phyloP scores from a whole-genome alignment of 2,113 vertebrate genomes.

The Pseudonaja textilis region DNA sequence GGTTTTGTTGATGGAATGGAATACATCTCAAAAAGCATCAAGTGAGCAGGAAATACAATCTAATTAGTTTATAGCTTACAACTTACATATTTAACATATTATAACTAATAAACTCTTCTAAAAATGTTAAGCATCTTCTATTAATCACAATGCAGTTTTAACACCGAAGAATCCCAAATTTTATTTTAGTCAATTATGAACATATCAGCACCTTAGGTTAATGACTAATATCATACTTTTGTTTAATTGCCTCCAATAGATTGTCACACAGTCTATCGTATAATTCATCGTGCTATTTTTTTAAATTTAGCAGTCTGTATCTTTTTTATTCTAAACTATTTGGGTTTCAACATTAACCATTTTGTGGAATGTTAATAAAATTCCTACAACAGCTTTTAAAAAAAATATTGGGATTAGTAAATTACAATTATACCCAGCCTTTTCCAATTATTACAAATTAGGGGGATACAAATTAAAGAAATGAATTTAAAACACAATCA shows the following conservation, averaged over 20 bases:
- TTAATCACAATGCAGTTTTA: slow-evolving; percentile 64
- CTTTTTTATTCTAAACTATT: slow-evolving; percentile 40
- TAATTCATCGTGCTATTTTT: slow-evolving; percentile 42
- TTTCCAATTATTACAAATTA: slow-evolving; percentile 6
- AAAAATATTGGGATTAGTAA: background rate
- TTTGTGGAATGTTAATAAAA: slow-evolving; percentile 13
- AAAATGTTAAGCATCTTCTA: slow-evolving; percentile 50
- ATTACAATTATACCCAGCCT: background rate
- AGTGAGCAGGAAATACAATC: slow-evolving; percentile 70
- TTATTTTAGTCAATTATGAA: slow-evolving; percentile 56
- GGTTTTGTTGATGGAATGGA: slow-evolving; percentile 71
- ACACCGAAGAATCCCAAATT: slow-evolving; percentile 55
- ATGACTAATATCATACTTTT: slow-evolving; percentile 55
- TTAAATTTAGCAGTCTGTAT: background rate
- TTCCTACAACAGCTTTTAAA: slow-evolving; percentile 15
- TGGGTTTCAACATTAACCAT: slow-evolving; percentile 51
- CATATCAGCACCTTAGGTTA: slow-evolving; percentile 72
- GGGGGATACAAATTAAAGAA: background rate
- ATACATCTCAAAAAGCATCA: slow-evolving; percentile 69
- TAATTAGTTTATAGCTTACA: slow-evolving; percentile 56
- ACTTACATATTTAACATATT: slow-evolving; percentile 63
- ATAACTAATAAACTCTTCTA: slow-evolving; percentile 48
- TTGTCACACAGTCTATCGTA: slow-evolving; percentile 33
- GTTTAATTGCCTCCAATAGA: slow-evolving; percentile 29
- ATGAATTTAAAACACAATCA: background rate